Evolutionary conservation across 1,140 invertebrate genomes (phyloP).

Genomic region (Leptinotarsa texana): DNA sequence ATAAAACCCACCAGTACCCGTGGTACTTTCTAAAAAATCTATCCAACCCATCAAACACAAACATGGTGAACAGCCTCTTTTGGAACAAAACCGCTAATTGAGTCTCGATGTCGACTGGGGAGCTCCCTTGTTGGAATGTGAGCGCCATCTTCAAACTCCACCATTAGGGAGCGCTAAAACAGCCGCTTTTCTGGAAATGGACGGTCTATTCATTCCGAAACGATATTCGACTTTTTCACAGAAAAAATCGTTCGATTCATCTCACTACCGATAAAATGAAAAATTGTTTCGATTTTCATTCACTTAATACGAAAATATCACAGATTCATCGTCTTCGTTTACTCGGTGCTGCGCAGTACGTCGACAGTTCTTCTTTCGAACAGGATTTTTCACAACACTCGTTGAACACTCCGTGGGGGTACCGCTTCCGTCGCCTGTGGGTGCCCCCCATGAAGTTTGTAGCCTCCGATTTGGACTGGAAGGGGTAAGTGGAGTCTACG

Average conservation of each 20-base stretch:
- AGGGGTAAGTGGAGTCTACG: constrained; percentile 30
- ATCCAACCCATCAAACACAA: too few relatives aligned
- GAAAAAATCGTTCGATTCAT: not conserved
- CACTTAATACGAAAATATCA: not conserved
- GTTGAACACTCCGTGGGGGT: constrained; percentile 51
- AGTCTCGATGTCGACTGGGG: too few relatives aligned
- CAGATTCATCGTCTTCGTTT: constrained; percentile 11
- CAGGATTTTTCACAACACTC: constrained; percentile 57
- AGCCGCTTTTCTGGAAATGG: not conserved
- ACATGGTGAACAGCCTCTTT: too few relatives aligned
- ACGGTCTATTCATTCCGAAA: not conserved
- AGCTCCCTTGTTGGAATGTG: too few relatives aligned
- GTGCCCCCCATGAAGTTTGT: constrained; percentile 42
- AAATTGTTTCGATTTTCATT: not conserved
- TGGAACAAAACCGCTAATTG: too few relatives aligned
- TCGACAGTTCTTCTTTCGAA: constrained; percentile 48
- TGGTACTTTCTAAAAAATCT: too few relatives aligned
- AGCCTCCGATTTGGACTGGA: constrained; percentile 27
- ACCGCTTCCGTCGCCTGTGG: constrained; percentile 37
- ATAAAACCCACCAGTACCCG: too few relatives aligned
- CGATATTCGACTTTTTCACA: not conserved
- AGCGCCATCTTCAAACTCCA: too few relatives aligned
- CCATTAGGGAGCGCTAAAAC: too few relatives aligned
- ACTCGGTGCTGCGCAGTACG: constrained; percentile 31
- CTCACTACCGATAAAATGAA: not conserved